Evolutionary conservation across 2,113 vertebrate species (phyloP), one percentile per base, ranked within the genome.

Genomic region (Galbula dea): DNA sequence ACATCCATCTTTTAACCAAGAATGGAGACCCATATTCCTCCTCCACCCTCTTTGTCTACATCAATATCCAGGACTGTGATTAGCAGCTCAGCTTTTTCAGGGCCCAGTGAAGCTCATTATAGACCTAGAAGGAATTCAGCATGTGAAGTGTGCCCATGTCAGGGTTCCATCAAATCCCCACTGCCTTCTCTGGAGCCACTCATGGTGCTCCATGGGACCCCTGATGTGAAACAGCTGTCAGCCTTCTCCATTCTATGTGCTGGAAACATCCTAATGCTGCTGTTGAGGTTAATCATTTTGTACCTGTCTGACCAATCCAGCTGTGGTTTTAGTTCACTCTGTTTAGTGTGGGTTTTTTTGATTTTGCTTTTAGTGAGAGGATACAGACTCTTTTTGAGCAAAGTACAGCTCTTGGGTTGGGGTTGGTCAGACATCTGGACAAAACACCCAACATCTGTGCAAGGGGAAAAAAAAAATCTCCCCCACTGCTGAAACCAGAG

Each of bases 1-100:
- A 99, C 27, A 95, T 99, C 67, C 99, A 99, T 15, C 98, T 99
- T 57, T 96, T 99, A 79, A 98, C 98, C 45, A 99, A 98, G 97
- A 98, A 97, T 0, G 99, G 99, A 32, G 98, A 98, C 84, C 93
- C 97, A 2, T 97, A 98, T 77, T 95, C 97, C 23, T 99, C 99
- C 7, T 98, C 99, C 22, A 98, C 98, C 17, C 96, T 99, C 17
- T 99, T 99, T 83, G 98, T 99, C 77, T 98, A 98, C 71, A 29
- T 98, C 88, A 97, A 93, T 86, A 94, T 98, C 68, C 15, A 97
- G 45, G 98, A 99, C 86, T 97, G 71, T 59, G 90, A 95, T 23
- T 96, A 94, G 69, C 55, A 68, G 68, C 88, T 65, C 37, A n/a
- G 62, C 57, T 66, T 58, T 81, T 85, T 34, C 57, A 82, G 66